A percentile compares a stretch with the other conserved stretches of the same genome.
These are phyloP conservation scores for Nymphalis urticae DNA, from an alignment of 2,888 invertebrate genomes.

Conservation along the genomic window DNA sequence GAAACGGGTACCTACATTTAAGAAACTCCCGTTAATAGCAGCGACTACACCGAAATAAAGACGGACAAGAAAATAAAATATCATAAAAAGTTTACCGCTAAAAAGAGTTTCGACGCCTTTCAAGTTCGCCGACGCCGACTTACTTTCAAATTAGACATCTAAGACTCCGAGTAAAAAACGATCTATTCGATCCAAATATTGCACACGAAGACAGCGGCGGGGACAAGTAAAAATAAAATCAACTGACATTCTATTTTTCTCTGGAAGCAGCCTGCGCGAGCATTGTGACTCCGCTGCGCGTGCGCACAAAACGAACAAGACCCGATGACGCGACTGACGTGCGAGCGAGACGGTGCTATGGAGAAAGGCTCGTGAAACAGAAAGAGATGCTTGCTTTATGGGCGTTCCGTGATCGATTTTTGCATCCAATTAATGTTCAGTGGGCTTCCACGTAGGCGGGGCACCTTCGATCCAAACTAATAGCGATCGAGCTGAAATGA, in stretches of 20 bases:
- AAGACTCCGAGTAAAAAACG: constrained; percentile 60
- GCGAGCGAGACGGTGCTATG: constrained; percentile 45
- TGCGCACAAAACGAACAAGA: constrained; percentile 70
- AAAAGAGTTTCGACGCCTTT: constrained; percentile 49
- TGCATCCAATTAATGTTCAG: constrained; percentile 79
- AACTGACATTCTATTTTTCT: constrained; percentile 73
- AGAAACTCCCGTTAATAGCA: constrained; percentile 33
- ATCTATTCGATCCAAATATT: constrained; percentile 75
- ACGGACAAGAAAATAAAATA: constrained; percentile 20
- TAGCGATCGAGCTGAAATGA: constrained; percentile 78
- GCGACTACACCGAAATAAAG: constrained; percentile 14
- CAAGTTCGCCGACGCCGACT: constrained; percentile 55
- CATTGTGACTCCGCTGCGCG: constrained; percentile 65
- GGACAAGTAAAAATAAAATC: constrained; percentile 66
- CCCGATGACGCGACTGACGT: constrained; percentile 44
- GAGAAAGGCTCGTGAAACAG: constrained; percentile 17
- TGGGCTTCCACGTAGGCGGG: constrained; percentile 76
- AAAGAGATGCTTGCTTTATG: constrained; percentile 54
- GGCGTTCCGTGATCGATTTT: constrained; percentile 72
- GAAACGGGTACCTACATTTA: constrained; percentile 19
- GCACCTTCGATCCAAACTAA: constrained; percentile 70
- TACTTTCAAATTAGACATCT: constrained; percentile 71
- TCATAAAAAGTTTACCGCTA: constrained; percentile 35
- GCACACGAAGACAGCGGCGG: constrained; percentile 71
- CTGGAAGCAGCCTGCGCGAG: constrained; percentile 68